Conservation (phyloP, 2,113 vertebrate species). For the Oreochromis spilurus region DNA sequence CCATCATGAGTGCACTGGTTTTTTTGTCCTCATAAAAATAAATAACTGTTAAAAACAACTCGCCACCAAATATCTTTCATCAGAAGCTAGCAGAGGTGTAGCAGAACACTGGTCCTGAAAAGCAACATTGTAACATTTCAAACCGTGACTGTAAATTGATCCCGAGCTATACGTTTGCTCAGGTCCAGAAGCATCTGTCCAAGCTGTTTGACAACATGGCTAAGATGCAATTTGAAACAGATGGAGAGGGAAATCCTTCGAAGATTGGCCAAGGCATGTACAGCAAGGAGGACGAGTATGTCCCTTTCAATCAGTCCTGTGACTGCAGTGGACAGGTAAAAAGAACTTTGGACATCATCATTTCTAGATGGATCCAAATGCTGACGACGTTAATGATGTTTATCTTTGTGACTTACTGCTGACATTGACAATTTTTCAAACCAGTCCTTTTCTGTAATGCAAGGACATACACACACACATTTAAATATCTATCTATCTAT, state of each 20-base stretch:
- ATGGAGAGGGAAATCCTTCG: slow-evolving; percentile 67
- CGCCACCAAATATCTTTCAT: slow-evolving; percentile 17
- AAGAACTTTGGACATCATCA: background rate
- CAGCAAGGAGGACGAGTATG: slow-evolving; percentile 92
- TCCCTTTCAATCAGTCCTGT: slow-evolving; percentile 82
- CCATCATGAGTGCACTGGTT: background rate
- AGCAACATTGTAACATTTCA: background rate
- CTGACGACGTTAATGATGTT: background rate
- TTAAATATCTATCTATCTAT: no score
- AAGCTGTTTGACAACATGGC: slow-evolving; percentile 94
- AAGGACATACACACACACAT: background rate
- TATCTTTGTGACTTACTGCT: background rate
- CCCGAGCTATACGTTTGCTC: background rate
- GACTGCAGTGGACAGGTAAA: slow-evolving; percentile 90
- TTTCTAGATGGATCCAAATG: background rate
- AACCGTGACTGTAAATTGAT: background rate
- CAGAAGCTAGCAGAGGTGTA: slow-evolving; percentile 14
- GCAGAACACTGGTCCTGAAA: slow-evolving; percentile 1
- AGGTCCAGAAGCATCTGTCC: slow-evolving; percentile 91
- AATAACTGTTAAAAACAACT: slow-evolving; percentile 35
- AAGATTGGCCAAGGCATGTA: slow-evolving; percentile 87
- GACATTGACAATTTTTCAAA: background rate
- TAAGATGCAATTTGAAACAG: slow-evolving; percentile 81
- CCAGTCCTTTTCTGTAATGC: background rate
- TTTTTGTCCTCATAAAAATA: slow-evolving; percentile 14